Evolutionary conservation across 2,888 invertebrate species (phyloP).

Genomic region (Rapana venosa): DNA sequence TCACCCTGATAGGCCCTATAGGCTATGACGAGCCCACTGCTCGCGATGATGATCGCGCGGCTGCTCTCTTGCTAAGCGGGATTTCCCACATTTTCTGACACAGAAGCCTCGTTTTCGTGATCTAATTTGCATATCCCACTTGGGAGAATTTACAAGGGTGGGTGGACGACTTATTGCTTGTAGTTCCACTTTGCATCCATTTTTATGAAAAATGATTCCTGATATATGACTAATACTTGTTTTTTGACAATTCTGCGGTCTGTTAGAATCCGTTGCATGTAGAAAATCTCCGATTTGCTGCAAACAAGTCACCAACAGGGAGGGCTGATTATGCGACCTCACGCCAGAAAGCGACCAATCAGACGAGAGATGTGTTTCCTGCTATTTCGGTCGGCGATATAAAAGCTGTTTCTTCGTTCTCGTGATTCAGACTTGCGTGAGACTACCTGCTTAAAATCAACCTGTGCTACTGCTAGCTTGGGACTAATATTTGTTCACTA

Average conservation of each 20-base stretch:
- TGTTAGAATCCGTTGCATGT: too few relatives aligned
- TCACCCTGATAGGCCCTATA: too few relatives aligned
- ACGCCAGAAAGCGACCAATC: constrained; percentile 21
- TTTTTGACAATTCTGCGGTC: not conserved
- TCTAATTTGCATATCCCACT: constrained; percentile 13
- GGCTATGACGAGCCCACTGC: constrained; percentile 4
- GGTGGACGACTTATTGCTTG: not conserved
- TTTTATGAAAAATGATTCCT: not conserved
- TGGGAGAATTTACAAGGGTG: constrained; percentile 19
- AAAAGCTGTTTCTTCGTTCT: not conserved
- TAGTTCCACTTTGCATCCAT: not conserved
- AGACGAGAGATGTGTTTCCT: not conserved
- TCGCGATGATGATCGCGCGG: not conserved
- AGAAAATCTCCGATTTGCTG: not conserved
- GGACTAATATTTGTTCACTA: not conserved
- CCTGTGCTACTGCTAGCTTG: not conserved
- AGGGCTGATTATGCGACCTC: not conserved
- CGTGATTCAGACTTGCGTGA: not conserved
- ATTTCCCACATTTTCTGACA: constrained; percentile 20
- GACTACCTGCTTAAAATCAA: not conserved
- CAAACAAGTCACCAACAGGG: not conserved
- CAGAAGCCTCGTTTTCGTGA: constrained; percentile 13
- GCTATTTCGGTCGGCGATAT: constrained; percentile 34
- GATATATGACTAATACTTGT: not conserved
- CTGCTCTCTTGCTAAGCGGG: not conserved